Conservation (phyloP, 2,113 vertebrate species). For the Noctilio leporinus region DNA sequence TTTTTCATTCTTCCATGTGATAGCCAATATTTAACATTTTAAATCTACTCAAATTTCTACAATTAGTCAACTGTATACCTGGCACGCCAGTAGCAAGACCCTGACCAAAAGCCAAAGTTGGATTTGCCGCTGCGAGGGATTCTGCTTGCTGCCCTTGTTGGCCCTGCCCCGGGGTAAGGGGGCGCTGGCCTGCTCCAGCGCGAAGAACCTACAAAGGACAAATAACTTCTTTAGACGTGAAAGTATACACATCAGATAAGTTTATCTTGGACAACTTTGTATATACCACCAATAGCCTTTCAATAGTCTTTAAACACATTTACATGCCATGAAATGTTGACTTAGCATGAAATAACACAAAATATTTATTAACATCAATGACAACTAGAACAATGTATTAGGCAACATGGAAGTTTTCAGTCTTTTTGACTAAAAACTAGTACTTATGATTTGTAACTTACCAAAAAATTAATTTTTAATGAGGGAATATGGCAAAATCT, state of each 20-base stretch:
- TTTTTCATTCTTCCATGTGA: background rate
- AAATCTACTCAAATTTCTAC: conserved; percentile 30
- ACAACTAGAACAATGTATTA: background rate
- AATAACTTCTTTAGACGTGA: conserved; percentile 41
- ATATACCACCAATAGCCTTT: background rate
- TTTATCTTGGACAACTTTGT: conserved; percentile 11
- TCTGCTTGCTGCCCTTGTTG: conserved; percentile 95
- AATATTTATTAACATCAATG: background rate
- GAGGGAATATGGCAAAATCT: background rate
- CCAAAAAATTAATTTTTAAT: background rate
- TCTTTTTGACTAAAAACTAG: background rate
- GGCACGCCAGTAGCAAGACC: conserved; percentile 91
- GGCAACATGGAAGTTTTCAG: background rate
- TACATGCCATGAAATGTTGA: background rate
- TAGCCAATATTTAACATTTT: background rate
- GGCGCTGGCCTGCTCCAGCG: conserved; percentile 90
- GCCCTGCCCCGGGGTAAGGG: conserved; percentile 93
- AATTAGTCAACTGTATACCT: conserved; percentile 80
- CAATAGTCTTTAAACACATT: background rate
- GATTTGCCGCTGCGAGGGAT: conserved; percentile 91
- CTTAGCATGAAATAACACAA: background rate
- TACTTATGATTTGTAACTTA: background rate
- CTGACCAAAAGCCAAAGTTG: conserved; percentile 92
- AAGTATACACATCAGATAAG: background rate
- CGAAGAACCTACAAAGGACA: conserved; percentile 88